Evolutionary conservation across 2,888 invertebrate species (phyloP), one percentile per base, ranked within the genome.

Genomic region (Drosophila macrospina): DNA sequence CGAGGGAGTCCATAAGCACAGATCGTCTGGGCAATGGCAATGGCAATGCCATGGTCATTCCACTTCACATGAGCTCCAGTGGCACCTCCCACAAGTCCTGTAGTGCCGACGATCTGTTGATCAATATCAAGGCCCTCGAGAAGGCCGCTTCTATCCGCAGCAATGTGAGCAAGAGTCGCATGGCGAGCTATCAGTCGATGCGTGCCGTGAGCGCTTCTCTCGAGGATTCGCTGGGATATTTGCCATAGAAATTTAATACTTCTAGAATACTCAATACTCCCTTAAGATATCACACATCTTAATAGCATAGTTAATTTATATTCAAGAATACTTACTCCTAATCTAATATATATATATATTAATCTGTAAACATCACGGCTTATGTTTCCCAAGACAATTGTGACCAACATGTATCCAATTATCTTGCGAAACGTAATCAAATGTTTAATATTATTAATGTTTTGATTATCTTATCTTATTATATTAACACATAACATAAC

Each of bases 211-310:
- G 91, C 89, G 90, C 92, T 60, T 92, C 93, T 2, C 83, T 93
- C n/a, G 93, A 92, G 77, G 93, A 93, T 77, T 92, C 93, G 32
- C 87, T 93, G 68, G 93, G 93, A 36, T 93, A 93, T 89, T 90
- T 93, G 88, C 93, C 93, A 89, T 93, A 90, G 90, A 74, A 65
- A 57, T 68, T 68, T 54, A 64, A 20, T 20, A 20, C 20, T 20
- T 20, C 34, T 69, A 65, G 20, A 68, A 52, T 64, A 70, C 63
- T 72, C 57, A 66, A 59, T 64, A n/a, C n/a, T 74, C 61, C 32
- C 34, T 36, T 61, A 67, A 16, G 24, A 15, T 50, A 50, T 36
- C 39, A 45, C 15, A 34, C 13, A 16, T n/a, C 8, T 48, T 20
- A 20, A 2, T 48, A 34, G n/a, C 20, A 34, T 48, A 48, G 20